phyloP scores from a whole-genome alignment of 2,797 vertebrate genomes.

The Brachyalestes nurse region DNA sequence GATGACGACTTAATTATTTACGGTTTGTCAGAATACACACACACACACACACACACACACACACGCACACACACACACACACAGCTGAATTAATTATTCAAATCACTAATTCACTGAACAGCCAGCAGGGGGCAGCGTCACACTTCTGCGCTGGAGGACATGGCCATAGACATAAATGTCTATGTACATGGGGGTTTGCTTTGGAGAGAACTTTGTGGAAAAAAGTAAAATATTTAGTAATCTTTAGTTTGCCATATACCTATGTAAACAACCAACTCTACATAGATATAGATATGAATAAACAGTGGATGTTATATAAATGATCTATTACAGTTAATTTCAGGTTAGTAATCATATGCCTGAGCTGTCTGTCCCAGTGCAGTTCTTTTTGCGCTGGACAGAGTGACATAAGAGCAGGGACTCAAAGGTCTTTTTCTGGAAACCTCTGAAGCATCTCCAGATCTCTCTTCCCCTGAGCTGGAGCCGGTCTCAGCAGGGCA shows the following conservation, averaged over 20 bases:
- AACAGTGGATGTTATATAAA: not conserved
- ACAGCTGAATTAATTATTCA: not conserved
- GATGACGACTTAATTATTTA: too few relatives aligned
- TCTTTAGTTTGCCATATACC: not conserved
- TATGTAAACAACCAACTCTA: not conserved
- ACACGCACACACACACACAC: too few relatives aligned
- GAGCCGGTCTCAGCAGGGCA: constrained; percentile 66
- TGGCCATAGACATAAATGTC: too few relatives aligned
- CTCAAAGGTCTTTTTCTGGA: constrained; percentile 66
- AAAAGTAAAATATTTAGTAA: not conserved
- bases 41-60: too few relatives aligned
- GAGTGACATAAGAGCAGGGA: constrained; percentile 44
- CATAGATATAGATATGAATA: not conserved
- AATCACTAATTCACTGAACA: not conserved
- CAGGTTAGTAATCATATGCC: not conserved
- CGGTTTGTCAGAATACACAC: too few relatives aligned
- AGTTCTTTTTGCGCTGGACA: constrained; percentile 69
- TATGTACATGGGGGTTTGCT: not conserved
- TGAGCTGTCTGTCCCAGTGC: constrained; percentile 46
- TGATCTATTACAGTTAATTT: not conserved
- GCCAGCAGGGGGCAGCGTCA: not conserved
- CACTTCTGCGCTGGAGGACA: not conserved
- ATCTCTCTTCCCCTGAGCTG: constrained; percentile 58
- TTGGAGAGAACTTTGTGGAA: not conserved
- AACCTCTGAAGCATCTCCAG: not conserved